Evolutionary conservation across 2,888 invertebrate genomes (phyloP).

Genomic region (Synergus japonicus): DNA sequence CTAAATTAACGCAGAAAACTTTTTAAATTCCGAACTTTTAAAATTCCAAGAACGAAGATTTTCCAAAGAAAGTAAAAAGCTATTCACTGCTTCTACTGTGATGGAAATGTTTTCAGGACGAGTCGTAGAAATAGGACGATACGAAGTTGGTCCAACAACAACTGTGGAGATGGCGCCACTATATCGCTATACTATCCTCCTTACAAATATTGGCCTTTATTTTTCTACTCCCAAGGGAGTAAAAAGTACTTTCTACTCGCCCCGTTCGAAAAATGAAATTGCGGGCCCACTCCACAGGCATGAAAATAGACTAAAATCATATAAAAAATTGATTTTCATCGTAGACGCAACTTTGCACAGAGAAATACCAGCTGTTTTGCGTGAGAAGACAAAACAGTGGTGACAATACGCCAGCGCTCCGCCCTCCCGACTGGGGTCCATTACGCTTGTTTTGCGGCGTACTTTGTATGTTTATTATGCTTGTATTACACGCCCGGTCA

Average conservation of each 20-base stretch:
- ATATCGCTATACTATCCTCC: no score
- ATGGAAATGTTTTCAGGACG: no score
- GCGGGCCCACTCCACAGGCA: no score
- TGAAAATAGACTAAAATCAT: no score
- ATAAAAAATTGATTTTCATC: slow-evolving; percentile 49
- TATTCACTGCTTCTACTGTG: no score
- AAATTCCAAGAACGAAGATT: background rate
- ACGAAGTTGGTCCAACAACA: no score
- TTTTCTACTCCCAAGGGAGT: no score
- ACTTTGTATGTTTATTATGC: slow-evolving; percentile 60
- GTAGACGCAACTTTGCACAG: slow-evolving; percentile 54
- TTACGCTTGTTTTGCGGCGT: slow-evolving; percentile 65
- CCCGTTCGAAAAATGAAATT: background rate
- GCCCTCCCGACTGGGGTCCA: slow-evolving; percentile 58
- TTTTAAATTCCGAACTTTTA: slow-evolving; percentile 5
- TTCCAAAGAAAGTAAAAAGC: background rate
- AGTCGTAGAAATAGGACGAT: no score
- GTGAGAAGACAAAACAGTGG: slow-evolving; percentile 60
- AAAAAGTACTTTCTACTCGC: no score
- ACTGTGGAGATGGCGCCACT: no score
- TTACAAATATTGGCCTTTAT: no score
- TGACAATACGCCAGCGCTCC: slow-evolving; percentile 65
- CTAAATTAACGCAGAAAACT: slow-evolving; percentile 12
- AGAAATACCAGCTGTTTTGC: slow-evolving; percentile 63
- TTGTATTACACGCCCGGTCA: slow-evolving; percentile 41